A percentile compares a stretch with the other conserved stretches of the same genome.
Evolutionary conservation across 2,113 vertebrate genomes (phyloP).

Genomic region (Laticauda laticaudata): DNA sequence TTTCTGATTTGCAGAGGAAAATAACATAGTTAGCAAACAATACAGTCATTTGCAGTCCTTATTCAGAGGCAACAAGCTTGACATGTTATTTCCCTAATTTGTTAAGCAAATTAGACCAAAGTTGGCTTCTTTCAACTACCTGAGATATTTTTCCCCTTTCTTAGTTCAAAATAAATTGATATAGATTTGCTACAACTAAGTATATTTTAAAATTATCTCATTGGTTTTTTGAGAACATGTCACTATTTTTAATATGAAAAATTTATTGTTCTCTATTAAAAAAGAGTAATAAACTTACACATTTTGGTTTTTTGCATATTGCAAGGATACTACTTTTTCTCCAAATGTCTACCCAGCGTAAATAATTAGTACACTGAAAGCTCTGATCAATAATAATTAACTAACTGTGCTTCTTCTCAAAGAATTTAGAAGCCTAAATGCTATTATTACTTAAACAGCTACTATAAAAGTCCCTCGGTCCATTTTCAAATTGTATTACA

Average conservation of each 20-base stretch:
- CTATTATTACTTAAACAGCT: neutral
- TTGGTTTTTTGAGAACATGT: neutral
- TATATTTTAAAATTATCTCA: neutral
- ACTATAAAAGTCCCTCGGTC: neutral
- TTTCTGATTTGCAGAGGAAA: neutral
- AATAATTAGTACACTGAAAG: neutral
- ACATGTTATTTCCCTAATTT: neutral
- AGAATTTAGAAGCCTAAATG: neutral
- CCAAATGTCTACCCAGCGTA: neutral
- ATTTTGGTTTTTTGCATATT: neutral
- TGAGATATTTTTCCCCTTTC: neutral
- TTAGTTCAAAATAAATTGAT: neutral
- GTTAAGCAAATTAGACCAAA: neutral
- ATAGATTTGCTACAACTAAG: neutral
- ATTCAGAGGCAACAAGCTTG: neutral
- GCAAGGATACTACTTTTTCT: neutral
- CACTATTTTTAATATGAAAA: neutral
- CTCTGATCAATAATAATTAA: neutral
- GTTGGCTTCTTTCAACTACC: neutral
- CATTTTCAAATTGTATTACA: neutral
- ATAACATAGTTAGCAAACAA: neutral
- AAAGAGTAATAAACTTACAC: neutral
- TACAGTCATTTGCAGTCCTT: neutral
- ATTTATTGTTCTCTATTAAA: neutral
- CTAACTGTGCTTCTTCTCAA: neutral